Base-by-base conservation (phyloP, 1,140 invertebrate genomes). In the Propsilocerus akamusi region DNA sequence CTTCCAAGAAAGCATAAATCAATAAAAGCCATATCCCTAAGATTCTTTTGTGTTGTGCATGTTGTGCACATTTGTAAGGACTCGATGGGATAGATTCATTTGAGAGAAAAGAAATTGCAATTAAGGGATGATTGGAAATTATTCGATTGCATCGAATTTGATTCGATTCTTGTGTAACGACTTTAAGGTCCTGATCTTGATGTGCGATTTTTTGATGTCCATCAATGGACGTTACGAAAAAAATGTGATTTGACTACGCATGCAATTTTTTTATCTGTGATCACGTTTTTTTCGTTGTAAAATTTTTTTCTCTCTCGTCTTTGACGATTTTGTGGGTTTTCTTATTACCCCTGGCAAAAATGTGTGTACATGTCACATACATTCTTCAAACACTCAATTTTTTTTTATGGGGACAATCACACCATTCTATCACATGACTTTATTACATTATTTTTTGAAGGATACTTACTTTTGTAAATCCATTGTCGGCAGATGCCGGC, bases 221-320 rank as follows among this genome's bases (percentile, higher is more conserved):
- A 2, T n/a, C 2, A 30, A 30, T 30, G 28, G n/a, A 30, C 10
- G n/a, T n/a, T 8, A 3, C 10, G 34, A 41, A 41, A 41, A 41
- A 20, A 41, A 41, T 41, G 12, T 20, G 34, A 41, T 41, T 41
- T 41, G 14, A 41, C 17, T 41, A 41, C 34, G 34, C 17, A 20
- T 41, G 34, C 34, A 41, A 41, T 20, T 41, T 41, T 41, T 41
- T 41, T 20, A 41, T 41, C 34, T 41, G 34, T 20, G 34, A 41
- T 41, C 34, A 20, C 22, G 22, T 20, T 20, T 17, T 10, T 37
- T n/a, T 37, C 5, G 14, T 37, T 41, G 17, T 41, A 8, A 17
- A 20, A 17, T 20, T 14, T 20, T 14, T 41, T 41, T 17, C 8
- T 41, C 17, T 20, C 22, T 41, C 17, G n/a, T 17, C 10, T 17